Evolutionary conservation across 2,797 vertebrate species (phyloP), one percentile per base, ranked within the genome.

Genomic region (Siniperca scherzeri): DNA sequence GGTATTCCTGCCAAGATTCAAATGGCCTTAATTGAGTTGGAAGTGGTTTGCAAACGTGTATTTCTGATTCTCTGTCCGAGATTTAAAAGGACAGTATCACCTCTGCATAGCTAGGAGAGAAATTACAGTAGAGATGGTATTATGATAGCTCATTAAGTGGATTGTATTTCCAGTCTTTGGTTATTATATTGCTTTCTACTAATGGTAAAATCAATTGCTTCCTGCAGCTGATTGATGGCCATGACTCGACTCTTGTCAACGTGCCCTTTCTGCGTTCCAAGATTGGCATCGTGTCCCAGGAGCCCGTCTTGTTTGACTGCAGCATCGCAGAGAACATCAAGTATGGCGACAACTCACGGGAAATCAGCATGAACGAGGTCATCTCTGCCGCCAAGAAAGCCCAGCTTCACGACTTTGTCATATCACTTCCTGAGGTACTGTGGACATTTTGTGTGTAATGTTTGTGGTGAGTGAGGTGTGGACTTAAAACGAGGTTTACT

Each of bases 241-340:
- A 80, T 2, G 91, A 93, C 25, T 95, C 95, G 0, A 80, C 74
- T 3, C 36, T 46, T 0, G 80, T 96, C 92, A 97, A 91, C n/a
- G 94, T 96, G 59, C 57, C 92, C 25, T 97, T 96, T 93, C 94
- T 97, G 91, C 96, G 97, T 17, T 96, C 96, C 48, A 97, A 97
- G 90, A 97, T 97, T 50, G 97, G 97, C 77, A 96, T 97, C 2
- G 97, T 97, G 62, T 97, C 97, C 66, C 96, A 97, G 92, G 96
- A 97, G 93, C 97, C 97, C 8, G 78, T 97, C 72, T 71, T 97
- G 87, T 97, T 97, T 25, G 96, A 97, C 94, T 96, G 96, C 91
- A 97, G 95, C 92, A 97, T 97, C 61, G 94, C 78, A 0, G 96
- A 97, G 50, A 97, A 97, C 91, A 97, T 97, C 87, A 96, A 95